Evolutionary conservation across 2,888 invertebrate genomes (phyloP), one percentile per base, ranked within the genome.

Genomic region (Eilema caniola): DNA sequence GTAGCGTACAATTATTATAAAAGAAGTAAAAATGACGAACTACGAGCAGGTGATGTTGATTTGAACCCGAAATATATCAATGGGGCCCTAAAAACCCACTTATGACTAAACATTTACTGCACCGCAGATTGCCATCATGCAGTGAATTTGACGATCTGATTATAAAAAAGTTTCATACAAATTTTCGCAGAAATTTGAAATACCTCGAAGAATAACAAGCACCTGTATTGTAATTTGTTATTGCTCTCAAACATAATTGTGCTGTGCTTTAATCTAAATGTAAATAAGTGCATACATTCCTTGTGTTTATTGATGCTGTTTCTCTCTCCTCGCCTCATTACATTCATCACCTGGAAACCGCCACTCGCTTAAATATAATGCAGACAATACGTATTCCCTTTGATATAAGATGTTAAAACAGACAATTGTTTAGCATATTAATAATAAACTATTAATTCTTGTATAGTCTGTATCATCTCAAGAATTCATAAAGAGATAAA

Each of bases 191-290:
- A 3, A 16, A 16, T 16, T 41, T 41, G 16, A 2, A 16, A 41
- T 16, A 16, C 41, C 41, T 0, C 2, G 14, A 41, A 16, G 4
- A 33, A 37, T 37, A 37, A 20, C 8, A 20, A 2, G 3, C n/a
- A 10, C n/a, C 53, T 53, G 53, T 20, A 47, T 79, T 83, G 76
- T 86, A 85, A 80, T 84, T 86, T 25, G 25, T 59, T 24, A 59
- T 24, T 24, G 57, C 53, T 53, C 10, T n/a, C 53, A n/a, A n/a
- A n/a, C 53, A 53, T 53, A 53, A 53, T 47, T 47, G 53, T 53
- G 8, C 53, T 53, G 53, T 53, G n/a, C 20, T 20, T 53, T 53
- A 53, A 53, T 53, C 53, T 53, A n/a, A 53, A 53, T 53, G 53
- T 53, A 53, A 53, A 53, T 53, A 53, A 53, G 8, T 20, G 53